phyloP scores from a whole-genome alignment of 2,113 vertebrate genomes.

The Capreolus pygargus region DNA sequence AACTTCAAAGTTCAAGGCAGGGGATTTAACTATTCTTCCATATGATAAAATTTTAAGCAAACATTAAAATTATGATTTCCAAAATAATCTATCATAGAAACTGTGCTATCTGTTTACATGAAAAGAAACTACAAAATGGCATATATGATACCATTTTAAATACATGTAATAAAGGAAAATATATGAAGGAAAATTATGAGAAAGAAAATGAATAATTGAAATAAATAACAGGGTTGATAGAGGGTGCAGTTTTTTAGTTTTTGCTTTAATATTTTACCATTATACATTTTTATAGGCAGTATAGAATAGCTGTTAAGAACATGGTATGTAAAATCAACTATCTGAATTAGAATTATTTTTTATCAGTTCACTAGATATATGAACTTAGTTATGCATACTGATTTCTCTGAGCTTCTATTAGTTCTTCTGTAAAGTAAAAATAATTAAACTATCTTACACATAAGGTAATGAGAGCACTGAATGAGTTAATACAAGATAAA shows the following conservation, averaged over 20 bases:
- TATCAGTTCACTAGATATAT: not conserved
- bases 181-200: not conserved
- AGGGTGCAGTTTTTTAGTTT: not conserved
- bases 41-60: slow-evolving; percentile 7
- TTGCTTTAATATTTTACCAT: not conserved
- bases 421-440: not conserved
- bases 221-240: not conserved
- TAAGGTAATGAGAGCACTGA: not conserved
- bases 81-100: not conserved
- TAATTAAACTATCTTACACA: not conserved
- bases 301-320: not conserved
- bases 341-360: not conserved
- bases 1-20: not conserved
- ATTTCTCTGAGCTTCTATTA: not conserved
- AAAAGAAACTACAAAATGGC: not conserved
- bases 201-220: slow-evolving; percentile 31
- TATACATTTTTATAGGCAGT: not conserved
- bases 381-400: not conserved
- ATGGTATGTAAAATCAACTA: not conserved
- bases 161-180: not conserved
- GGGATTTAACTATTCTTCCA: not conserved
- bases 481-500: not conserved
- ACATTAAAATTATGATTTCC: not conserved
- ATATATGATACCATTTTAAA: not conserved
- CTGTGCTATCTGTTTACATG: not conserved